Evolutionary conservation across 2,888 invertebrate genomes (phyloP).

Genomic region (Nomada fabriciana): DNA sequence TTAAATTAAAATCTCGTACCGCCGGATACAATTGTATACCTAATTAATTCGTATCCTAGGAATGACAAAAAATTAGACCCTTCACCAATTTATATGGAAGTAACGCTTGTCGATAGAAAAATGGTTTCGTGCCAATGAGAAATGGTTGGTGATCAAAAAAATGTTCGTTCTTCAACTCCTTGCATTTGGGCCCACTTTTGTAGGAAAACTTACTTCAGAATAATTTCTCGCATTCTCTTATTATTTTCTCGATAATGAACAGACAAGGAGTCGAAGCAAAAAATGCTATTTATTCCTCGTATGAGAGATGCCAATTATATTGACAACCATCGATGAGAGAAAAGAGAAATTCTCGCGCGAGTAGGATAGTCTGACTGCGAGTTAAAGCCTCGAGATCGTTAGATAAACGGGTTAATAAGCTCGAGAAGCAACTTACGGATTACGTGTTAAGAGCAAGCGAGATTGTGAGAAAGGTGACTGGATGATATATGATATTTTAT

Average conservation of each 20-base stretch:
- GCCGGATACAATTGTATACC: too few species aligned
- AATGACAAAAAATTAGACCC: neutral
- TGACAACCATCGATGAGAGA: neutral
- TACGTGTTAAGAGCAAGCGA: constrained; percentile 79
- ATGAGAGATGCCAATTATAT: neutral
- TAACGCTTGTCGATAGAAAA: neutral
- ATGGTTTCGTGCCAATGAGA: neutral
- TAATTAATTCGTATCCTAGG: constrained; percentile 10
- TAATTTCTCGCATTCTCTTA: too few species aligned
- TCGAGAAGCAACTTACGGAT: constrained; percentile 75
- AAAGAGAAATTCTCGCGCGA: constrained; percentile 4
- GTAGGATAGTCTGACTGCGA: neutral
- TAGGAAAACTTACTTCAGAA: too few species aligned
- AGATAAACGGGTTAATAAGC: constrained; percentile 72
- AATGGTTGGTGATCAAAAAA: neutral
- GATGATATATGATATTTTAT: constrained; percentile 46
- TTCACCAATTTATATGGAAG: neutral
- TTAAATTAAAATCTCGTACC: constrained; percentile 12
- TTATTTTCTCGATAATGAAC: too few species aligned
- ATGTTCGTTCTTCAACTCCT: neutral
- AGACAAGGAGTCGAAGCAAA: constrained; percentile 13
- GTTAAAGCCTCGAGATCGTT: constrained; percentile 14
- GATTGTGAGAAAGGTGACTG: constrained; percentile 73
- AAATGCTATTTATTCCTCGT: neutral
- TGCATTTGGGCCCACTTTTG: neutral